Evolutionary conservation across 2,113 vertebrate genomes (phyloP), one percentile per base, ranked within the genome.

Genomic region (Empidonax traillii): DNA sequence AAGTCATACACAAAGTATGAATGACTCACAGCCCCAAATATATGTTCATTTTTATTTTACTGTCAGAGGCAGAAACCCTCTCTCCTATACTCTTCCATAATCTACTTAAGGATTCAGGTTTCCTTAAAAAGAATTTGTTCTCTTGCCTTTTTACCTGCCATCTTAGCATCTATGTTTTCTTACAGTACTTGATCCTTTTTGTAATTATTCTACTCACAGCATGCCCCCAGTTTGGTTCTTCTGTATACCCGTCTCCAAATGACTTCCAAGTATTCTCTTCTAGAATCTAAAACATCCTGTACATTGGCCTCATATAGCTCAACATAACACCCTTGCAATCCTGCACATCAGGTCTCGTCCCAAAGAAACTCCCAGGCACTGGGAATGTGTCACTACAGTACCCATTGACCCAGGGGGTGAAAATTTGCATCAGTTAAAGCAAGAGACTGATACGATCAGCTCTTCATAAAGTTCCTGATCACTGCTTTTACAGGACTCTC

Each of bases 301-400:
- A 46, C 7, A 6, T 13, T 55, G 41, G 33, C 39, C 12, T 75
- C 2, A 2, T 2, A 14, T 1, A 71, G 27, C 15, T 2, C 25
- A 89, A 78, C 24, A 2, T 12, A 85, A 88, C 9, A 56, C 22
- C 28, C 12, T 17, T 59, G 28, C 46, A 81, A 37, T 33, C 41
- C 55, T 69, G 65, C 69, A 78, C 33, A 33, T 31, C 21, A 84
- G 72, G 28, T 59, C 41, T 41, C 77, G 46, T 31, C 51, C 72
- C 71, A 82, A 21, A 85, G 58, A 85, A 93, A 79, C 18, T 33
- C 66, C 31, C 72, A 55, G 37, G 14, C 46, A 65, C 12, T 17
- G 43, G 8, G 35, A 49, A 41, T 72, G 18, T 46, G n/a, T 21
- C 12, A n/a, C 31, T 31, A 46, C 0, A 27, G n/a, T 2, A 44